Evolutionary conservation across 2,888 invertebrate species (phyloP).

Genomic region (Agriopis marginaria): DNA sequence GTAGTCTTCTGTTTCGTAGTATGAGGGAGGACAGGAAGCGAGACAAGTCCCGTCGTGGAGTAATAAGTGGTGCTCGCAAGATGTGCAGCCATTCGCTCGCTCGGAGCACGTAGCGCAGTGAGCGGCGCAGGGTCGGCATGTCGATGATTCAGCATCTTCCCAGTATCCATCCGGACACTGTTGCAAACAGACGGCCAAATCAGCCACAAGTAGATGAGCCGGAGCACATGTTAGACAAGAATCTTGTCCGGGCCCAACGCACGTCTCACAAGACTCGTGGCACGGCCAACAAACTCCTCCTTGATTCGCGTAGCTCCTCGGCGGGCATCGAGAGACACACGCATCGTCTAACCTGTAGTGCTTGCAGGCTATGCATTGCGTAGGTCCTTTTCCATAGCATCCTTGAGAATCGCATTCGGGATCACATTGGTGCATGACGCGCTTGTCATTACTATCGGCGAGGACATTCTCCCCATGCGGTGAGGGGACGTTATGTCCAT

Average conservation of each 20-base stretch:
- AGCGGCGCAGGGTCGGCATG: slow-evolving; percentile 94
- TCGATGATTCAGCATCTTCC: slow-evolving; percentile 91
- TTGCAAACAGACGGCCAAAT: slow-evolving; percentile 93
- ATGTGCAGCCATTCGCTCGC: slow-evolving; percentile 93
- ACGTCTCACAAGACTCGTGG: slow-evolving; percentile 95
- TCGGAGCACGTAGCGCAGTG: slow-evolving; percentile 95
- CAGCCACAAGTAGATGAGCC: slow-evolving; percentile 93
- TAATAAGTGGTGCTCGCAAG: slow-evolving; percentile 95
- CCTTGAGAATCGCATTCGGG: slow-evolving; percentile 92
- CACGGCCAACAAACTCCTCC: slow-evolving; percentile 94
- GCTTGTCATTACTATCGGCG: slow-evolving; percentile 87
- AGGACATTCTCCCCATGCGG: slow-evolving; percentile 87
- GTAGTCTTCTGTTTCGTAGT: slow-evolving; percentile 95
- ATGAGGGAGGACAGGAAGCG: slow-evolving; percentile 93
- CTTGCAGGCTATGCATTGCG: slow-evolving; percentile 94
- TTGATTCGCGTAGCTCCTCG: slow-evolving; percentile 93
- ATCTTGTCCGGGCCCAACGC: slow-evolving; percentile 94
- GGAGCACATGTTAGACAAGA: slow-evolving; percentile 94
- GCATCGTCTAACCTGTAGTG: slow-evolving; percentile 94
- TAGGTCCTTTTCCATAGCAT: slow-evolving; percentile 94
- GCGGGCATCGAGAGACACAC: slow-evolving; percentile 94
- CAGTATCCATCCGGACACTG: slow-evolving; percentile 89
- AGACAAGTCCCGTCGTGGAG: slow-evolving; percentile 93
- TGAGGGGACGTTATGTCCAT: slow-evolving; percentile 87
- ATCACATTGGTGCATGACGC: slow-evolving; percentile 88